Evolutionary conservation across 2,113 vertebrate species (phyloP), one percentile per base, ranked within the genome.

Genomic region (Lepus timidus): DNA sequence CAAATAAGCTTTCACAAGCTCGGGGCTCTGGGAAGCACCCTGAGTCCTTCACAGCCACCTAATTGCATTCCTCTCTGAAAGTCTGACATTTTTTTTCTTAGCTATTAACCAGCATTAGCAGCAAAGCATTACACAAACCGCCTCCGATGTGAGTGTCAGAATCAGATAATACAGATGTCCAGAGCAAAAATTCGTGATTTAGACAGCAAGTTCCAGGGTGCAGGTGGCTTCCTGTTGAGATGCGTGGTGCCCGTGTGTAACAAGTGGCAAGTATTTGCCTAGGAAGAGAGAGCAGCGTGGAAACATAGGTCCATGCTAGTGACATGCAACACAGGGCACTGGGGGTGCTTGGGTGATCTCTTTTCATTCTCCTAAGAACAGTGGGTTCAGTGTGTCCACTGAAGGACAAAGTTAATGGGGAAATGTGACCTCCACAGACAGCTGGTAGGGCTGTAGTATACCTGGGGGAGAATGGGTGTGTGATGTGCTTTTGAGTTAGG

Each of bases 1-100:
- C 95, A 93, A 88, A 36, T 39, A 61, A 33, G 64, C 92, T 79
- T 82, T 65, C 85, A 83, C 76, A 70, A 91, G 85, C 67, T 3
- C 22, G 36, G 49, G 36, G 64, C 61, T 71, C 68, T 62, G 52
- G 55, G 62, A 27, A 11, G 23, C 8, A 3, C 16, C 62, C 88
- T 86, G 23, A 20, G 29, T 83, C 39, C 85, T 76, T 52, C 91
- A 58, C 19, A 70, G 6, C 44, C 17, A 0, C 49, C 33, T 75
- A 44, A 74, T n/a, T 93, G 39, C 82, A 33, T 27, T 84, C 36
- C 51, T 81, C n/a, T 88, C 70, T 76, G 61, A 70, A 89, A 81
- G 91, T n/a, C 83, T 51, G 71, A 67, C 49, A 58, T 58, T 80
- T 67, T 85, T 76, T 82, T 74, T 78, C 61, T 73, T 88, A 61